A percentile compares a stretch with the other conserved stretches of the same genome.
Evolutionary conservation across 2,797 vertebrate genomes (phyloP).

Genomic region (Epinephelus malabaricus): DNA sequence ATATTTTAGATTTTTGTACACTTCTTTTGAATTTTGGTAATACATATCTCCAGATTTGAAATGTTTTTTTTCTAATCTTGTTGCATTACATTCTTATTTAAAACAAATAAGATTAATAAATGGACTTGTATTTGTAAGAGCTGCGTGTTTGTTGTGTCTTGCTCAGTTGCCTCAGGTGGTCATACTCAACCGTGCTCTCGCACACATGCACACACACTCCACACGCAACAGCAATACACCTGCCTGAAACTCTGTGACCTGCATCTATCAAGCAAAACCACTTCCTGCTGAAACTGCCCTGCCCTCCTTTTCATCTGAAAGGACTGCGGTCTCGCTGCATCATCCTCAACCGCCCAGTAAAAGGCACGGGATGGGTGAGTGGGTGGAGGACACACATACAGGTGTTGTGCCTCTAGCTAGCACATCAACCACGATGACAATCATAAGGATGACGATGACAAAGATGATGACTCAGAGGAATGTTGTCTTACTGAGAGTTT

Average conservation of each 20-base stretch:
- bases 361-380: constrained; percentile 20
- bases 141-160: constrained; percentile 37
- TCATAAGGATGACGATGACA: constrained; percentile 67
- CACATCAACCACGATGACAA: constrained; percentile 58
- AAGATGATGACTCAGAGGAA: constrained; percentile 67
- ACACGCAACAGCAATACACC: constrained; percentile 60
- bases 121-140: constrained; percentile 66
- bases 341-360: constrained; percentile 47
- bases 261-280: constrained; percentile 55
- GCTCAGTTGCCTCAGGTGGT: constrained; percentile 23
- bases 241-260: constrained; percentile 59
- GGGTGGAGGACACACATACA: constrained; percentile 59
- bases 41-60: constrained; percentile 56
- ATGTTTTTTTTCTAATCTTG: constrained; percentile 43
- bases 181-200: not conserved
- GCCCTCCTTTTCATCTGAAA: constrained; percentile 78
- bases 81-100: constrained; percentile 81
- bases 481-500: constrained; percentile 38
- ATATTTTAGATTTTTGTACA: constrained; percentile 63
- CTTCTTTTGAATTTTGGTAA: constrained; percentile 58
- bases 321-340: constrained; percentile 71
- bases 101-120: constrained; percentile 80
- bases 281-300: constrained; percentile 68
- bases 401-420: constrained; percentile 80
- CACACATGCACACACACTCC: constrained; percentile 31